Evolutionary conservation across 2,113 vertebrate species (phyloP).

Genomic region (Ptilonorhynchus violaceus): DNA sequence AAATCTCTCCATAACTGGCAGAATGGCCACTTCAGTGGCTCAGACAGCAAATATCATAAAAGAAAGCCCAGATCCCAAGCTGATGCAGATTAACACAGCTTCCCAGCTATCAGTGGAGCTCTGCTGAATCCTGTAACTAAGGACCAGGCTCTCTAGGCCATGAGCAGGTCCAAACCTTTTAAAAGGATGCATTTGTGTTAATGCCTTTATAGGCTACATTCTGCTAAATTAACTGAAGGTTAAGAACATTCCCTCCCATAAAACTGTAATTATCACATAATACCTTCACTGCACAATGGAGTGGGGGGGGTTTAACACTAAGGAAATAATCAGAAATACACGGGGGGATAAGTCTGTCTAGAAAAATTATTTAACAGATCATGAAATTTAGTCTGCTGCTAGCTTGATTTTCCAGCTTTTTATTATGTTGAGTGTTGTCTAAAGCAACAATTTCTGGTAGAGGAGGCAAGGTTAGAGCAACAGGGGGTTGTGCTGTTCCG

Average conservation of each 20-base stretch:
- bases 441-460: constrained; percentile 24
- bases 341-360: background rate
- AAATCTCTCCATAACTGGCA: background rate
- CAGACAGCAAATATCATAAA: background rate
- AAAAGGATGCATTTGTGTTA: background rate
- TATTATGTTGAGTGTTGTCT: background rate
- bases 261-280: background rate
- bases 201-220: background rate
- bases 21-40: background rate
- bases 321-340: constrained; percentile 56
- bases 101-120: background rate
- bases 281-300: background rate
- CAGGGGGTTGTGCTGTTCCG: background rate
- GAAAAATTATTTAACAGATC: constrained; percentile 26
- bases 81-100: background rate
- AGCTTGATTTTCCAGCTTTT: constrained; percentile 41
- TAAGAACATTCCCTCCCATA: constrained; percentile 9
- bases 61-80: background rate
- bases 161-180: background rate
- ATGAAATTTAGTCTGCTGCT: constrained; percentile 59
- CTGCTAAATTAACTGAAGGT: background rate
- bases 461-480: constrained; percentile 1
- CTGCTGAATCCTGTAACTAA: background rate
- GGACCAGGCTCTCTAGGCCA: background rate
- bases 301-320: background rate